These are phyloP conservation scores for Psittacus erithacus DNA, from an alignment of 2,113 vertebrate species.

Conservation along the genomic window DNA sequence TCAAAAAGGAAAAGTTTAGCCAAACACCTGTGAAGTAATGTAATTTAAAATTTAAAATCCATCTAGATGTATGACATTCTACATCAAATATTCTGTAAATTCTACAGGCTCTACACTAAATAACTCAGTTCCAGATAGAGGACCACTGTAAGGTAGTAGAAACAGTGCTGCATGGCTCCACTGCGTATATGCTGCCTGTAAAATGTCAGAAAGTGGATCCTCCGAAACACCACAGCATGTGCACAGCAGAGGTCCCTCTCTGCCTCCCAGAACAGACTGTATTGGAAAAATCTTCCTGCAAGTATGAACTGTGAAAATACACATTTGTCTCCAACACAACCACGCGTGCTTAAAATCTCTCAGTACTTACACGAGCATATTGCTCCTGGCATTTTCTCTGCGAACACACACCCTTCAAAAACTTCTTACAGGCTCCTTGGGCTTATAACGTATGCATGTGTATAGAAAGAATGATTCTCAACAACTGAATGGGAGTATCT, in stretches of 20 bases:
- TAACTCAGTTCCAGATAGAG: background rate
- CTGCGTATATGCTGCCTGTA: background rate
- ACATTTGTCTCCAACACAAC: background rate
- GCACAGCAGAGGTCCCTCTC: background rate
- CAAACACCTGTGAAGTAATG: constrained; percentile 1
- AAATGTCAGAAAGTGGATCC: background rate
- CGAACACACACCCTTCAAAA: background rate
- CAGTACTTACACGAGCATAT: background rate
- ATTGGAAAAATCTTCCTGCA: background rate
- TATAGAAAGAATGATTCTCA: background rate
- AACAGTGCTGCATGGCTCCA: background rate
- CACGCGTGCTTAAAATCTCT: background rate
- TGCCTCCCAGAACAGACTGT: background rate
- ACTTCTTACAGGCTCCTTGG: background rate
- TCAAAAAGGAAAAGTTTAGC: background rate
- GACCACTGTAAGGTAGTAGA: background rate
- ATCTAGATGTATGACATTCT: background rate
- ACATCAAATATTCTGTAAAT: background rate
- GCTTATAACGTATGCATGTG: background rate
- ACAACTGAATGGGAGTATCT: background rate
- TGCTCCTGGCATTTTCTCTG: background rate
- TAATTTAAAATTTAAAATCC: background rate
- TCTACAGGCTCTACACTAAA: background rate
- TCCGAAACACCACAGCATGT: background rate
- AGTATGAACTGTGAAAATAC: background rate